phyloP scores from a whole-genome alignment of 2,888 invertebrate species.

The Crocallis elinguaria region DNA sequence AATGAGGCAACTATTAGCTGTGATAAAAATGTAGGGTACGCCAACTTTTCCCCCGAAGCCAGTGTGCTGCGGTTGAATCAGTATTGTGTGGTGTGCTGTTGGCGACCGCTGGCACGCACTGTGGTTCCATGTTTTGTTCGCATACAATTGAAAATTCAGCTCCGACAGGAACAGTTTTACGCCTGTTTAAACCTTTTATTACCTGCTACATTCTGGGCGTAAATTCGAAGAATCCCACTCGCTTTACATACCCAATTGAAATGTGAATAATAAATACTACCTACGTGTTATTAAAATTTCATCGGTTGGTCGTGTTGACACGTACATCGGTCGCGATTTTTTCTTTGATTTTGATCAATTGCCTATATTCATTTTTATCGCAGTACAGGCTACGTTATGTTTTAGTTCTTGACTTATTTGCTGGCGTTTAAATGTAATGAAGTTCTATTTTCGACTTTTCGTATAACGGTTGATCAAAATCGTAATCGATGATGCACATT shows the following conservation, averaged over 20 bases:
- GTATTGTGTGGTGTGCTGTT: slow-evolving; percentile 34
- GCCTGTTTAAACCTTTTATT: slow-evolving; percentile 20
- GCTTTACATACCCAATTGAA: slow-evolving; percentile 13
- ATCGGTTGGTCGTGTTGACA: slow-evolving; percentile 3
- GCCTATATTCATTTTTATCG: neutral
- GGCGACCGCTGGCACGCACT: slow-evolving; percentile 38
- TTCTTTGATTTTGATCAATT: slow-evolving; percentile 7
- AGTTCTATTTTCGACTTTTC: too few relatives aligned
- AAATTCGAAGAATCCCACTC: slow-evolving; percentile 8
- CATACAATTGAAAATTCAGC: slow-evolving; percentile 45
- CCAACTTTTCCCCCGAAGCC: slow-evolving; percentile 43
- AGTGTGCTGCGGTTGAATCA: slow-evolving; percentile 33
- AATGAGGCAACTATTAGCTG: slow-evolving; percentile 4
- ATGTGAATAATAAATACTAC: slow-evolving; percentile 19
- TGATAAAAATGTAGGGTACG: slow-evolving; percentile 7
- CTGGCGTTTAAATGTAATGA: too few relatives aligned
- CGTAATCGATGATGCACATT: too few relatives aligned
- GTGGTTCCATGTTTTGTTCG: slow-evolving; percentile 40
- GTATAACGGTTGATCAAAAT: too few relatives aligned
- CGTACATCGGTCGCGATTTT: slow-evolving; percentile 22
- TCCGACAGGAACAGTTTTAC: slow-evolving; percentile 32
- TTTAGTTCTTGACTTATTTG: neutral
- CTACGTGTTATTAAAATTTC: slow-evolving; percentile 17
- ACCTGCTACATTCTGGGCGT: slow-evolving; percentile 5
- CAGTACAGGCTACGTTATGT: too few relatives aligned